phyloP scores from a whole-genome alignment of 2,797 vertebrate species.

The Champsocephalus esox region DNA sequence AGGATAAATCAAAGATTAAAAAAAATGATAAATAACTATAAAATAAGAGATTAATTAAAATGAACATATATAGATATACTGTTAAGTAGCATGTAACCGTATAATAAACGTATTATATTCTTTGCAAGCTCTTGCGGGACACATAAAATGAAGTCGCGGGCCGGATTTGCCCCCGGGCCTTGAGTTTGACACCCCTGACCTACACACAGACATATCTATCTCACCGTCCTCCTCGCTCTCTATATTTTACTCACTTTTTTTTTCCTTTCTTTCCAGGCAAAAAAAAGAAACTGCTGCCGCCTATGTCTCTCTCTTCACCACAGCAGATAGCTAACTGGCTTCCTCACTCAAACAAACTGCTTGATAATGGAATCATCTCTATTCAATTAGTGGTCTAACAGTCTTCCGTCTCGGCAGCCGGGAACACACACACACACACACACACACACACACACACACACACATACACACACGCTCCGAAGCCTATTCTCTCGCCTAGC shows the following conservation, averaged over 20 bases:
- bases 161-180: no score
- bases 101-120: no score
- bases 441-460: conserved; percentile 23
- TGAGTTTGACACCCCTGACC: neutral
- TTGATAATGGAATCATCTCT: conserved; percentile 81
- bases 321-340: conserved; percentile 75
- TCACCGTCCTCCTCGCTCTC: neutral
- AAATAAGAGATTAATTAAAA: no score
- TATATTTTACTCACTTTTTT: neutral
- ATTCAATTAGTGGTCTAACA: conserved; percentile 79
- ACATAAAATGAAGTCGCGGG: no score
- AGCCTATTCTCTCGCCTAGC: conserved; percentile 53
- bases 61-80: no score
- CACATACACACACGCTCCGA: conserved; percentile 5
- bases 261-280: neutral
- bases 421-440: conserved; percentile 34
- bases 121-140: no score
- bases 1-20: no score
- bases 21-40: no score
- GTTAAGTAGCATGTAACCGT: no score
- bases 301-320: conserved; percentile 38
- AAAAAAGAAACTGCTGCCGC: conserved; percentile 4
- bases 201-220: neutral
- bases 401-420: conserved; percentile 60
- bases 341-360: conserved; percentile 75